Conservation (phyloP, 2,113 vertebrate species). For the Saimiri boliviensis region DNA sequence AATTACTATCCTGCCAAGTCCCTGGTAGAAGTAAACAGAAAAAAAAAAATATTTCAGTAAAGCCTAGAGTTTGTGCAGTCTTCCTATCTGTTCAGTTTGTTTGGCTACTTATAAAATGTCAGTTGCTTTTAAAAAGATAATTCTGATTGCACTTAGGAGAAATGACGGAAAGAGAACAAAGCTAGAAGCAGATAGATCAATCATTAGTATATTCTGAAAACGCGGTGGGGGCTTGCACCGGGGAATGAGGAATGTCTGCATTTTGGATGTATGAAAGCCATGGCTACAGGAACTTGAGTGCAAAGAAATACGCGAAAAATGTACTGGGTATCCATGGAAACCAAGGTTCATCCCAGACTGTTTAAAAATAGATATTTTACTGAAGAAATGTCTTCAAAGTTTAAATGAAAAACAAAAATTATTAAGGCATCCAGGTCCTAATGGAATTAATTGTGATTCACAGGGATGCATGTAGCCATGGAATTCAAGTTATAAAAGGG, state of each 20-base stretch:
- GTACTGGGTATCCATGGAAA: not conserved
- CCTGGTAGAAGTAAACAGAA: not conserved
- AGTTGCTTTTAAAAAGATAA: not conserved
- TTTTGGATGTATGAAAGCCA: not conserved
- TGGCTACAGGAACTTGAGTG: no score
- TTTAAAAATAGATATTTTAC: not conserved
- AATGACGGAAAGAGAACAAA: not conserved
- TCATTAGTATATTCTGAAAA: no score
- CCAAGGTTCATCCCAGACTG: no score
- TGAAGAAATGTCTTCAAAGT: not conserved
- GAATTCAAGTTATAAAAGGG: no score
- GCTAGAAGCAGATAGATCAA: not conserved
- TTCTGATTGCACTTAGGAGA: not conserved
- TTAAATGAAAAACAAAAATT: not conserved
- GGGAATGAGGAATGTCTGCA: fast-evolving
- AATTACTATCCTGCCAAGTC: not conserved
- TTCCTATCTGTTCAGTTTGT: not conserved
- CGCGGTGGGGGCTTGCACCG: fast-evolving
- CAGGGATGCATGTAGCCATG: not conserved
- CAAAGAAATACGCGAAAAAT: not conserved
- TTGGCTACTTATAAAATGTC: not conserved
- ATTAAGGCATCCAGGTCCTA: not conserved
- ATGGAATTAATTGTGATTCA: not conserved
- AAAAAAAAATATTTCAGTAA: not conserved
- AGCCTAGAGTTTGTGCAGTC: not conserved